Conservation (phyloP, 2,888 invertebrate species). For the Charanyca ferruginea region DNA sequence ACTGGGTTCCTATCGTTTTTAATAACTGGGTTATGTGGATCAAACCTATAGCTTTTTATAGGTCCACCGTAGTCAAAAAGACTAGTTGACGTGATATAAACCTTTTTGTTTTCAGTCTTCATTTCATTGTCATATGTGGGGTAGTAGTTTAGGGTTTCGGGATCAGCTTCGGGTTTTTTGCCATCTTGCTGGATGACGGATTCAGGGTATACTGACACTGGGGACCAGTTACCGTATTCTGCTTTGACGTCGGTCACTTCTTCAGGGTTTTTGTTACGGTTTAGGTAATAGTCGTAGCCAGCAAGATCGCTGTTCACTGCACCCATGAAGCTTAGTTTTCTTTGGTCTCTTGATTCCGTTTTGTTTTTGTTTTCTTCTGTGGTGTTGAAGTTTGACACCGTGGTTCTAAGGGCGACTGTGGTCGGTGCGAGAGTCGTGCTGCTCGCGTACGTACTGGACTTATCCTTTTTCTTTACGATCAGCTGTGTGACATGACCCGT, state of each 20-base stretch:
- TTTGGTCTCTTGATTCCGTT: conserved; percentile 86
- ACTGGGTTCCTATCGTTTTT: conserved; percentile 91
- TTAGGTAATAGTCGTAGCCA: conserved; percentile 88
- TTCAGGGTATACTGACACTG: conserved; percentile 88
- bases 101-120: conserved; percentile 85
- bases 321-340: conserved; percentile 83
- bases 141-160: conserved; percentile 85
- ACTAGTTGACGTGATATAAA: conserved; percentile 88
- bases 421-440: conserved; percentile 78
- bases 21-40: conserved; percentile 88
- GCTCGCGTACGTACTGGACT: conserved; percentile 78
- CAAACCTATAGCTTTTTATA: conserved; percentile 86
- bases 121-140: conserved; percentile 87
- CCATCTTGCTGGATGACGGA: conserved; percentile 87
- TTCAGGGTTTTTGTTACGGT: conserved; percentile 83
- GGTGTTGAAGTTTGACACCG: conserved; percentile 69
- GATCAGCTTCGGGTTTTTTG: conserved; percentile 81
- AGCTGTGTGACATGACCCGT: conserved; percentile 95
- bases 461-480: conserved; percentile 94
- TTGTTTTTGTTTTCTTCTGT: conserved; percentile 82
- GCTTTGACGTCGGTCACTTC: conserved; percentile 86
- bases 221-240: conserved; percentile 90
- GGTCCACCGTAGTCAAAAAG: conserved; percentile 85
- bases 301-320: conserved; percentile 86
- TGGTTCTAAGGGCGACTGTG: conserved; percentile 79